Conservation (phyloP, 2,888 invertebrate species). For the Lasius fuliginosus region DNA sequence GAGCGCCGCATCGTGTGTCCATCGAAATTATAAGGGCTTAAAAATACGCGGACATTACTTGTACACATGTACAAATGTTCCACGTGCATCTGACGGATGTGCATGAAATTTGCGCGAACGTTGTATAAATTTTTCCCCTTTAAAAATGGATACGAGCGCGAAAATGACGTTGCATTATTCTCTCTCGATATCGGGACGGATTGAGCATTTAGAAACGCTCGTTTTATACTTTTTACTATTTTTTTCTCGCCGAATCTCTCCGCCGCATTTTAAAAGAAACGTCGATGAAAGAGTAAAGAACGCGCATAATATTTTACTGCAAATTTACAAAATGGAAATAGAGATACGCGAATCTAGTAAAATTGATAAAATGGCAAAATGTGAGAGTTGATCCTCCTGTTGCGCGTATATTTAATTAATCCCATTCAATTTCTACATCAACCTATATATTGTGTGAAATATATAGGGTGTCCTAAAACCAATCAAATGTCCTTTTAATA, state of each 20-base stretch:
- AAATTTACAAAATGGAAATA: not conserved
- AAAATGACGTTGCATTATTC: conserved; percentile 8
- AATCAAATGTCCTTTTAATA: not conserved
- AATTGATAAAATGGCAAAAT: not conserved
- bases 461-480: not conserved
- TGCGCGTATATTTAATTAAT: conserved; percentile 13
- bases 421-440: conserved; percentile 4
- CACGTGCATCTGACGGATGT: conserved; percentile 27
- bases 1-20: conserved; percentile 9
- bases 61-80: conserved; percentile 12
- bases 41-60: conserved; percentile 33
- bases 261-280: not conserved
- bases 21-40: conserved; percentile 46
- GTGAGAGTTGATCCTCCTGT: not conserved
- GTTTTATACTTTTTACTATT: conserved; percentile 6
- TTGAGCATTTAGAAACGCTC: conserved; percentile 8
- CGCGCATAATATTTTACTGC: not conserved
- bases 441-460: not conserved
- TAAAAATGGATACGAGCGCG: not conserved
- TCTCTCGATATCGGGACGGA: conserved; percentile 1
- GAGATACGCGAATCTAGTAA: not conserved
- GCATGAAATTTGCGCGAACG: conserved; percentile 30
- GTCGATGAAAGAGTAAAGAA: not conserved
- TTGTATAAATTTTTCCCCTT: conserved; percentile 53
- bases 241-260: too few relatives aligned